Evolutionary conservation across 2,888 invertebrate species (phyloP).

Genomic region (Myopa testacea): DNA sequence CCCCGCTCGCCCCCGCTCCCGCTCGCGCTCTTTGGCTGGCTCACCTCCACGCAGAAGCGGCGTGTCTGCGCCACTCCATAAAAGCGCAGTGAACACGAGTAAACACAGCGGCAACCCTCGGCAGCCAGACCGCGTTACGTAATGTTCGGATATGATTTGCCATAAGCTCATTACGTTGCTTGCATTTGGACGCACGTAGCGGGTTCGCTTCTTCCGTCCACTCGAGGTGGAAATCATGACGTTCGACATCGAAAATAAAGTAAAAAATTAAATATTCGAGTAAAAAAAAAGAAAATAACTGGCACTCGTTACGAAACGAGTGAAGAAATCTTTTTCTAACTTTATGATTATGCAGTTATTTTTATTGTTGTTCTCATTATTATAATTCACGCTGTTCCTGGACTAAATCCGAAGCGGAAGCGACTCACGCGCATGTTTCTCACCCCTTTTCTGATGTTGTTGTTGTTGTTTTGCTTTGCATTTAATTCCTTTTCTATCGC

Average conservation of each 20-base stretch:
- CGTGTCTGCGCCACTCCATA: not conserved
- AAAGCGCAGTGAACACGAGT: constrained; percentile 9
- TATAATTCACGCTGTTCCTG: constrained; percentile 1
- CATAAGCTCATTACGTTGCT: constrained; percentile 30
- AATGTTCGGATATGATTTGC: constrained; percentile 11
- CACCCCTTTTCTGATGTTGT: not conserved
- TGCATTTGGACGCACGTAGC: constrained; percentile 20
- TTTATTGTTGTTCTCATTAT: not conserved
- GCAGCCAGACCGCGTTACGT: not conserved
- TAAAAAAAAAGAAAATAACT: not conserved
- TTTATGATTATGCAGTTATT: not conserved
- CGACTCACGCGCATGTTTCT: constrained; percentile 12
- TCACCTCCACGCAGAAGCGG: not conserved
- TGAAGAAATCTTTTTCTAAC: not conserved
- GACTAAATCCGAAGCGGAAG: constrained; percentile 25
- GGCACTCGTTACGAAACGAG: not conserved
- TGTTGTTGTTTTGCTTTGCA: not conserved
- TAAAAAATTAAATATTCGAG: not conserved
- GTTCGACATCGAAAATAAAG: constrained; percentile 6
- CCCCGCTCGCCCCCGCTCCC: not conserved
- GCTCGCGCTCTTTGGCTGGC: not conserved
- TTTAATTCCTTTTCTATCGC: not conserved
- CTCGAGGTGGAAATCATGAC: constrained; percentile 18
- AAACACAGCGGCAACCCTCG: constrained; percentile 10
- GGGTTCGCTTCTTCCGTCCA: not conserved